These are phyloP conservation scores for Xyliphius kryptos DNA, from an alignment of 2,113 vertebrate genomes.

Conservation along the genomic window DNA sequence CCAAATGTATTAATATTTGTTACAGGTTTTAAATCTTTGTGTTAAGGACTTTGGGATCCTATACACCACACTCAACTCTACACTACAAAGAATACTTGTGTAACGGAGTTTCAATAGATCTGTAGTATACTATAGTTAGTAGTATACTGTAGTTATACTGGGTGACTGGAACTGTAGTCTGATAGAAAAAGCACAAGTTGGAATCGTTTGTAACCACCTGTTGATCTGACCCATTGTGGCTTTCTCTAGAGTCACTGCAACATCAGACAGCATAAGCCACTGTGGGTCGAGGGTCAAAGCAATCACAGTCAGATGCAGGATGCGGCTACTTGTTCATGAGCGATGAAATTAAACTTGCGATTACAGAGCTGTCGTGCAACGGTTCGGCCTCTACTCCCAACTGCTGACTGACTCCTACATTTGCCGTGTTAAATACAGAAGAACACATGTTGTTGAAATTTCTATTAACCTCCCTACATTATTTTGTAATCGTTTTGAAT, in stretches of 20 bases:
- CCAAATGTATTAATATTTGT: no score
- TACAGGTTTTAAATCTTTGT: no score
- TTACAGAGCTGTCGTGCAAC: conserved; percentile 36
- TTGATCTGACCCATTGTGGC: conserved; percentile 14
- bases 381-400: conserved; percentile 10
- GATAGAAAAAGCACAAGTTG: conserved; percentile 5
- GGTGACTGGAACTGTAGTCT: background rate
- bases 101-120: background rate
- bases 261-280: conserved; percentile 36
- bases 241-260: conserved; percentile 9
- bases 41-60: no score
- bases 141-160: background rate
- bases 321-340: conserved; percentile 9
- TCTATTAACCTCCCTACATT: background rate
- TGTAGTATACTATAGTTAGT: background rate
- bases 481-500: conserved; percentile 10
- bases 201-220: conserved; percentile 32
- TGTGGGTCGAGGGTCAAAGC: conserved; percentile 35
- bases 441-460: conserved; percentile 27
- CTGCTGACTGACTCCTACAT: conserved; percentile 17
- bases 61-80: no score
- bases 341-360: conserved; percentile 25
- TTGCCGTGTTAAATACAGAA: conserved; percentile 17
- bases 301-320: conserved; percentile 28
- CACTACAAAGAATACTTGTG: no score